Evolutionary conservation across 2,888 invertebrate species (phyloP).

Genomic region (Cosmopolites sordidus): DNA sequence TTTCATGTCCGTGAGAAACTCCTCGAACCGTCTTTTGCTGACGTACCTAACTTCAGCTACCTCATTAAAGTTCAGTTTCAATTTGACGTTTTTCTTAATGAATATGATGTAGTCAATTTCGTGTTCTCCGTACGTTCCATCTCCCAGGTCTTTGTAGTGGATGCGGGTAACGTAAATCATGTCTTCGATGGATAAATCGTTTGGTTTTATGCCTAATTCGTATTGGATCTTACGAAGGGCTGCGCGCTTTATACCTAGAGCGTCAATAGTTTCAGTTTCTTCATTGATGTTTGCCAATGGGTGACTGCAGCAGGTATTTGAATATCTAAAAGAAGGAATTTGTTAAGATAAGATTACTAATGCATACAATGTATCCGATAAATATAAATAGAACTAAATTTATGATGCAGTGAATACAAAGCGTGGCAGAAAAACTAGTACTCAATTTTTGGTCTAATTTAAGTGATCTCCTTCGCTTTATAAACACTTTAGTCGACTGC

Average conservation of each 20-base stretch:
- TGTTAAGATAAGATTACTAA: too few species aligned
- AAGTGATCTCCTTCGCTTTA: too few species aligned
- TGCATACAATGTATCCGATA: too few species aligned
- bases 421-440: too few species aligned
- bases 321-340: constrained; percentile 58
- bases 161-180: constrained; percentile 84
- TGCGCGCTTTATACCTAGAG: constrained; percentile 71
- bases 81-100: constrained; percentile 63
- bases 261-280: constrained; percentile 64
- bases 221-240: constrained; percentile 81
- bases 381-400: too few species aligned
- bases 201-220: constrained; percentile 83
- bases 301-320: constrained; percentile 98
- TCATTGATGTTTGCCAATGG: constrained; percentile 74
- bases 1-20: constrained; percentile 57
- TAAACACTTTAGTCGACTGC: too few species aligned
- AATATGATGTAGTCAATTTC: constrained; percentile 96
- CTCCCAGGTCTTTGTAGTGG: constrained; percentile 70
- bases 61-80: constrained; percentile 85
- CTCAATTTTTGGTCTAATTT: too few species aligned
- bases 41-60: constrained; percentile 78
- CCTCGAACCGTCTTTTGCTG: constrained; percentile 61
- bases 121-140: constrained; percentile 90
- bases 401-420: too few species aligned
- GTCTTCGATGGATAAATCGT: constrained; percentile 60